Base-by-base conservation (phyloP, 2,797 vertebrate species). In the Bucorvus abyssinicus region DNA sequence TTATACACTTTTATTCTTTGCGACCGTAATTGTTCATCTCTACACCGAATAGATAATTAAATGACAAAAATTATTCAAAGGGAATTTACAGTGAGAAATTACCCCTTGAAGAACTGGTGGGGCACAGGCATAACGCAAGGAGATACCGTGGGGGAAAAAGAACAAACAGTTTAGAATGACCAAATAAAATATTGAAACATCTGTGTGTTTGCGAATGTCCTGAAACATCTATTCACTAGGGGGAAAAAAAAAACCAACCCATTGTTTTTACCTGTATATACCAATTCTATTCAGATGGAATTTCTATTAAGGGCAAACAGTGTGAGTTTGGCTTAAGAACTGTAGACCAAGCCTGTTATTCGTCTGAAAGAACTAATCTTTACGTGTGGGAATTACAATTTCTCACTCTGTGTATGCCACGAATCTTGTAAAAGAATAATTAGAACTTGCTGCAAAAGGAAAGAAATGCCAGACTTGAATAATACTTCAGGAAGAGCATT, bases 11-110 rank as follows among this genome's bases (percentile, higher is more conserved):
- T 94, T 95, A 96, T 92, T 97, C 76, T 93, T 84, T 85, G 90
- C 96, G 94, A 61, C 89, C 91, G 81, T 94, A 97, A 96, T 92
- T 94, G 95, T 88, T 96, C 81, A 77, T 93, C 93, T 94, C 70
- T 71, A 95, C 87, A 68, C 38, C 75, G 87, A 96, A 93, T 83
- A 94, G 92, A 89, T 97, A 95, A 97, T 96, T 96, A 97, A 97
- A 96, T 90, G 94, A 76, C 92, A 97, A 94, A 98, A 96, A 69
- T 71, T 97, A 95, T 94, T 94, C 87, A 94, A 92, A 94, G 55
- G 83, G 74, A 97, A 97, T 94, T 93, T 95, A 95, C 67, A 56
- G 87, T 26, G 70, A 95, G 83, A 77, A 94, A 80, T 94, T 83
- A 79, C 53, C 86, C 73, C 80, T 76, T 40, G 16, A 84, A 89